Percentiles rank a stretch among this genome's conserved stretches.
Conservation (phyloP, 1,140 invertebrate genomes). For the Samia ricini region DNA sequence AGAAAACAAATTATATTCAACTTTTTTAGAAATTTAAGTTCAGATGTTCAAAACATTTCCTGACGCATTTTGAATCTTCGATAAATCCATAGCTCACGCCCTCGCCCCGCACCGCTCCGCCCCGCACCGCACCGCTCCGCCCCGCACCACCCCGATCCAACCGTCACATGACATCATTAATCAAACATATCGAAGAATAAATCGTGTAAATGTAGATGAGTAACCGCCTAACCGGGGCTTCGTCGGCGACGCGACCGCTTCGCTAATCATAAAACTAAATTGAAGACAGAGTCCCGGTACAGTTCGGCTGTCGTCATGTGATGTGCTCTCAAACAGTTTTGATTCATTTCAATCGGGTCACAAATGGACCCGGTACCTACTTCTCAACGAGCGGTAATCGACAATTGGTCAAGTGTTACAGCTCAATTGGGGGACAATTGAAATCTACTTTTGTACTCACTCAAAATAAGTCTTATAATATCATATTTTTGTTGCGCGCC, state of each 20-base stretch:
- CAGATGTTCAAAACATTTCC: too few species aligned
- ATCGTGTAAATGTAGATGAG: neutral
- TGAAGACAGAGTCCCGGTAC: neutral
- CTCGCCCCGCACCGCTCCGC: too few species aligned
- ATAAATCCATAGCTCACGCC: too few species aligned
- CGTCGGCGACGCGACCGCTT: neutral
- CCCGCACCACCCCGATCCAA: too few species aligned
- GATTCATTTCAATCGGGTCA: conserved; percentile 1
- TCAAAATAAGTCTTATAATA: neutral
- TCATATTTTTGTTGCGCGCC: too few species aligned
- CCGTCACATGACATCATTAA: neutral
- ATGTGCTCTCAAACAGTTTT: neutral
- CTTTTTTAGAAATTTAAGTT: too few species aligned
- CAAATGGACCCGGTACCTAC: neutral
- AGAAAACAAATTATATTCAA: too few species aligned
- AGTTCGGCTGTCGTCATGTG: neutral
- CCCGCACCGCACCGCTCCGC: too few species aligned
- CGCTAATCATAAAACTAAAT: conserved; percentile 1
- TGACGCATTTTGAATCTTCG: too few species aligned
- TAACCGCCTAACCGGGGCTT: too few species aligned
- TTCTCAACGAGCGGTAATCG: conserved; percentile 1
- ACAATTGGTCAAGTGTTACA: neutral
- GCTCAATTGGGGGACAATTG: conserved; percentile 5
- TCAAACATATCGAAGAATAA: neutral
- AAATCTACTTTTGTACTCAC: neutral